Base-by-base conservation (phyloP, 2,113 vertebrate genomes). In the Erythrocercus mccallii region DNA sequence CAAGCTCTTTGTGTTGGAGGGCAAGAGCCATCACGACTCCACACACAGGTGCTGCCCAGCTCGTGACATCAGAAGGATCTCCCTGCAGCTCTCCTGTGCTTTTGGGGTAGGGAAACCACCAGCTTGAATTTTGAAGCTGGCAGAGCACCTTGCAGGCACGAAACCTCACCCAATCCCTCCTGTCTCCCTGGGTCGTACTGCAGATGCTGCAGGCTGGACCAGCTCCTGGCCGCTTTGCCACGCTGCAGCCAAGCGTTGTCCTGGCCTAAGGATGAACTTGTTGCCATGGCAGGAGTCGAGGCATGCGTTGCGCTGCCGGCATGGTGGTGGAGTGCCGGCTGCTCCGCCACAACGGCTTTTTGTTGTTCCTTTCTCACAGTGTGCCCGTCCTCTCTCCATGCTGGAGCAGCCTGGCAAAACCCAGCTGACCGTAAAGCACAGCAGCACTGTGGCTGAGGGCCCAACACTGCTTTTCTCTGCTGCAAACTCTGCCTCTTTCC, bases 251-350 rank as follows among this genome's bases (percentile, higher is more conserved):
- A 30, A 54, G 30, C 4, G 0, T 8, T 16, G 40, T 28, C 16
- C 84, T 92, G 95, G 95, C 95, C 94, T 31, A 28, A 23, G 68
- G 94, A 95, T 96, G 95, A 95, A 97, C 96, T 94, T 95, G 97
- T 96, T 97, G 96, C 96, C 91, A 97, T 95, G 95, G 96, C 79
- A 96, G 94, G 94, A 88, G 73, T 15, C 7, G 9, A 88, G 61
- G 94, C 80, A 95, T 7, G 78, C 10, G 0, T 6, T 11, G 35
- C 2, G 0, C 61, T 48, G 84, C 79, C 13, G 30, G 68, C 68
- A 77, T 1, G 17, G 82, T 8, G 1, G 74, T 3, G 68, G 73
- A 88, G 86, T 1, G 2, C 42, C 19, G 92, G 35, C 91, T 81
- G 90, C 91, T 92, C 71, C 30, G 42, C 79, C 79, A 79, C 92